Conservation (phyloP, 1,140 invertebrate genomes). For the Zaprionus camerounensis region DNA sequence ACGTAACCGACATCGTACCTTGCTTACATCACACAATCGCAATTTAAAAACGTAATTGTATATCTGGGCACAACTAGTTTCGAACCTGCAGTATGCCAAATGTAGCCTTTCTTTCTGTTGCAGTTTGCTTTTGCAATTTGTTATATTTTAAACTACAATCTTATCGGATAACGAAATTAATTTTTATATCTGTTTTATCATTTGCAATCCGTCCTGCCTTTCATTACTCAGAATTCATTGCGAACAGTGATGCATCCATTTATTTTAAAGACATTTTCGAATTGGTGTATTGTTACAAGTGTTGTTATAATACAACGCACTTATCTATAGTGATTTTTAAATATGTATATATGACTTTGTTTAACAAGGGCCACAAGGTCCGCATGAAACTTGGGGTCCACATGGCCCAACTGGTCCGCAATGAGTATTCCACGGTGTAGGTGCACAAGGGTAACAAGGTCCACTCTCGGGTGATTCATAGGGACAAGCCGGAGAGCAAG, state of each 20-base stretch:
- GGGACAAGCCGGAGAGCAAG: conserved; percentile 70
- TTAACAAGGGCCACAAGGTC: conserved; percentile 69
- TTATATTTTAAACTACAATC: too few species aligned
- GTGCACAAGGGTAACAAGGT: conserved; percentile 73
- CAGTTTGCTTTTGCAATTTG: too few species aligned
- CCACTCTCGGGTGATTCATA: conserved; percentile 77
- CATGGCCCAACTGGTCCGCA: conserved; percentile 73
- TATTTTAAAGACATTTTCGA: conserved; percentile 4
- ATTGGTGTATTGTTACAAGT: background rate
- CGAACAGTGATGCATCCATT: conserved; percentile 4
- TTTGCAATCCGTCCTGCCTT: too few species aligned
- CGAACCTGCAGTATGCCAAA: too few species aligned
- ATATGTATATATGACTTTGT: conserved; percentile 1
- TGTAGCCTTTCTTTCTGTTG: too few species aligned
- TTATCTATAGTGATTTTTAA: background rate
- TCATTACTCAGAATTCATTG: background rate
- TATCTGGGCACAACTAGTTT: too few species aligned
- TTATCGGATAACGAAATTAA: too few species aligned
- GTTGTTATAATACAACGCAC: background rate
- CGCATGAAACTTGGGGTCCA: conserved; percentile 74
- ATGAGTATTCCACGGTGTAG: conserved; percentile 77
- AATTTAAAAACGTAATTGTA: too few species aligned
- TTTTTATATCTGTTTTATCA: too few species aligned
- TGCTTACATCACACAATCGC: too few species aligned
- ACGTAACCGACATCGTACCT: too few species aligned